Evolutionary conservation across 2,888 invertebrate species (phyloP).

Genomic region (Agrochola lychnidis): DNA sequence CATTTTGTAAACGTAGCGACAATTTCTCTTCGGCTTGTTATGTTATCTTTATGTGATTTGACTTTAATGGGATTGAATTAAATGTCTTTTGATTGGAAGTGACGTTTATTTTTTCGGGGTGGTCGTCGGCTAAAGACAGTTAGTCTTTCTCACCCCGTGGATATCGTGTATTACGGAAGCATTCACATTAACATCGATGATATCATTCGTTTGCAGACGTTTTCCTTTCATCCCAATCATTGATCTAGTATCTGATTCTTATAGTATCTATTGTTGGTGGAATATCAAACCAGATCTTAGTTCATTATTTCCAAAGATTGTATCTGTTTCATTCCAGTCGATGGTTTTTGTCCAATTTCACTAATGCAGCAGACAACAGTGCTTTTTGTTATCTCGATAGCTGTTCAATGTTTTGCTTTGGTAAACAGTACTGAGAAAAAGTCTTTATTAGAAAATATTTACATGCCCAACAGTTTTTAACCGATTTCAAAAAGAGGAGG

Average conservation of each 20-base stretch:
- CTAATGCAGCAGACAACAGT: constrained; percentile 38
- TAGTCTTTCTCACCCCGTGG: constrained; percentile 36
- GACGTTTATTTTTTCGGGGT: constrained; percentile 36
- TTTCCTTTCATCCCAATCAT: constrained; percentile 4
- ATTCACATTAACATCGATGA: constrained; percentile 19
- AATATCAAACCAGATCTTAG: background rate
- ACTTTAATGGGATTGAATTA: constrained; percentile 44
- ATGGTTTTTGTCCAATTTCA: constrained; percentile 45
- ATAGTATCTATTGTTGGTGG: background rate
- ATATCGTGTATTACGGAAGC: constrained; percentile 13
- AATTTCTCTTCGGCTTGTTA: constrained; percentile 45
- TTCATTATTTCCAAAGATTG: constrained; percentile 21
- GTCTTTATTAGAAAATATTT: background rate
- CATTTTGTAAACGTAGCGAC: constrained; percentile 34
- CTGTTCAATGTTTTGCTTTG: constrained; percentile 26
- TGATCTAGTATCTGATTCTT: background rate
- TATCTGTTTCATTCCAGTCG: constrained; percentile 16
- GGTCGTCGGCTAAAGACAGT: background rate
- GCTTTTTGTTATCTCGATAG: constrained; percentile 34
- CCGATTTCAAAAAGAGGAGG: too few species aligned
- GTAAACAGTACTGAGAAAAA: constrained; percentile 15
- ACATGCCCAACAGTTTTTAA: background rate
- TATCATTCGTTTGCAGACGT: background rate
- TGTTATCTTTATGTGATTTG: constrained; percentile 37
- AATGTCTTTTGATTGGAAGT: constrained; percentile 34